phyloP scores from a whole-genome alignment of 2,888 invertebrate species.

The Euclidia mi region DNA sequence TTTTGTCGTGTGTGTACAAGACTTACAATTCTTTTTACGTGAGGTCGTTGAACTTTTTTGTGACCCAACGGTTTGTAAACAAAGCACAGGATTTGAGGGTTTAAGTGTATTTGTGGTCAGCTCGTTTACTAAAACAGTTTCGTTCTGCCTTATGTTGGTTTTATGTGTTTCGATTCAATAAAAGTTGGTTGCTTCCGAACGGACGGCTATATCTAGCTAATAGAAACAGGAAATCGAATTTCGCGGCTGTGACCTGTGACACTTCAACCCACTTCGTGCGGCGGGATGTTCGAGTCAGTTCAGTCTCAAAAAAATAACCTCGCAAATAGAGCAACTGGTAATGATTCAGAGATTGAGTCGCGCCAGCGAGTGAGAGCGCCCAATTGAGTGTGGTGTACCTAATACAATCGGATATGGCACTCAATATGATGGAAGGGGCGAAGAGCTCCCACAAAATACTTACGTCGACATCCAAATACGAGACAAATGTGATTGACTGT shows the following conservation, averaged over 20 bases:
- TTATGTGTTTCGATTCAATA: constrained; percentile 45
- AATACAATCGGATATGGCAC: constrained; percentile 76
- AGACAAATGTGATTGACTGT: constrained; percentile 38
- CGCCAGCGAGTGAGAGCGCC: constrained; percentile 61
- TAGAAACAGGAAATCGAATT: constrained; percentile 75
- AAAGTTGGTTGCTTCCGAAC: constrained; percentile 49
- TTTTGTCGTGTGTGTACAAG: constrained; percentile 60
- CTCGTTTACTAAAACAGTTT: constrained; percentile 64
- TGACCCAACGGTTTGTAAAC: constrained; percentile 75
- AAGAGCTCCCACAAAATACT: constrained; percentile 54
- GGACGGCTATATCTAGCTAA: constrained; percentile 47
- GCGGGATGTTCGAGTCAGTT: constrained; percentile 62
- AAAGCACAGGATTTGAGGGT: constrained; percentile 68
- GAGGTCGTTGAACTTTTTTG: constrained; percentile 77
- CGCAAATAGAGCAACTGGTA: constrained; percentile 76
- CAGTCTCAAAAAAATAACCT: constrained; percentile 75
- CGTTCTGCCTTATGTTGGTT: constrained; percentile 34
- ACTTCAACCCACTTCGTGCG: constrained; percentile 64
- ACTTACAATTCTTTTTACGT: constrained; percentile 64
- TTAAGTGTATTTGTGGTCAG: constrained; percentile 66
- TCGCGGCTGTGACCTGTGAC: constrained; percentile 61
- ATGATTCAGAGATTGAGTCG: constrained; percentile 67
- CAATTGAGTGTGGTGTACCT: constrained; percentile 75
- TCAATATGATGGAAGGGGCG: constrained; percentile 65
- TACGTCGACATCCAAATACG: constrained; percentile 35